A percentile compares a stretch with the other conserved stretches of the same genome.
phyloP scores from a whole-genome alignment of 2,797 vertebrate species.

The Pipistrellus kuhlii region DNA sequence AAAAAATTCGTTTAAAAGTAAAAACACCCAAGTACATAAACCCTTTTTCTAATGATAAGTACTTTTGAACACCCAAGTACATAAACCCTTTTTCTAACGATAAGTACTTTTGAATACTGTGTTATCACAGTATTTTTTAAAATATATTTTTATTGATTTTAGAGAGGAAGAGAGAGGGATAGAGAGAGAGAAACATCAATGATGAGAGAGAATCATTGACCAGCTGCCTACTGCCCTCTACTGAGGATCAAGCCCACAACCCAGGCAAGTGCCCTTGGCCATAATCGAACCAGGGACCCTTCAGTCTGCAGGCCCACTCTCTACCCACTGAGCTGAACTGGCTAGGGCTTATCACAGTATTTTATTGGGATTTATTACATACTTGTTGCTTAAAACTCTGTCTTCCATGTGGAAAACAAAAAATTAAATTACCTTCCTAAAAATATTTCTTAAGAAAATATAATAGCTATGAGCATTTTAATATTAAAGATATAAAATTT shows the following conservation, averaged over 20 bases:
- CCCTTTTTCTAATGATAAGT: slow-evolving; percentile 20
- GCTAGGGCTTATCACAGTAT: not conserved
- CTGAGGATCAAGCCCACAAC: no score
- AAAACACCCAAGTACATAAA: slow-evolving; percentile 2
- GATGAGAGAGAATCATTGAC: not conserved
- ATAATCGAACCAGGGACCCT: no score
- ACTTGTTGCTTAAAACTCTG: slow-evolving; percentile 37
- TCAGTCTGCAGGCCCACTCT: no score
- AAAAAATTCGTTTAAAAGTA: slow-evolving; percentile 53
- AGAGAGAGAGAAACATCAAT: not conserved
- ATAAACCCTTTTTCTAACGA: slow-evolving; percentile 1
- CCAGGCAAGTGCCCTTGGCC: no score
- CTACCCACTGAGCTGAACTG: not conserved
- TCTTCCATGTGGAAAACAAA: slow-evolving; percentile 21
- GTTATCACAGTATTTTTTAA: not conserved
- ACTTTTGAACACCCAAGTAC: slow-evolving; percentile 7
- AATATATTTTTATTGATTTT: no score
- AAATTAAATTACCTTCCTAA: slow-evolving; percentile 52
- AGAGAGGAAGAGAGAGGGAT: not conserved
- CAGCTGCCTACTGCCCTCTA: not conserved
- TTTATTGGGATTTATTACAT: slow-evolving; percentile 7
- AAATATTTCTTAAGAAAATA: slow-evolving; percentile 44
- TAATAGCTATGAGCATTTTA: slow-evolving; percentile 43
- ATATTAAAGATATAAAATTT: slow-evolving; percentile 58
- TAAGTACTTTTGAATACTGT: slow-evolving; percentile 35